Evolutionary conservation across 2,113 vertebrate species (phyloP).

Genomic region (Tychaedon coryphoeus): DNA sequence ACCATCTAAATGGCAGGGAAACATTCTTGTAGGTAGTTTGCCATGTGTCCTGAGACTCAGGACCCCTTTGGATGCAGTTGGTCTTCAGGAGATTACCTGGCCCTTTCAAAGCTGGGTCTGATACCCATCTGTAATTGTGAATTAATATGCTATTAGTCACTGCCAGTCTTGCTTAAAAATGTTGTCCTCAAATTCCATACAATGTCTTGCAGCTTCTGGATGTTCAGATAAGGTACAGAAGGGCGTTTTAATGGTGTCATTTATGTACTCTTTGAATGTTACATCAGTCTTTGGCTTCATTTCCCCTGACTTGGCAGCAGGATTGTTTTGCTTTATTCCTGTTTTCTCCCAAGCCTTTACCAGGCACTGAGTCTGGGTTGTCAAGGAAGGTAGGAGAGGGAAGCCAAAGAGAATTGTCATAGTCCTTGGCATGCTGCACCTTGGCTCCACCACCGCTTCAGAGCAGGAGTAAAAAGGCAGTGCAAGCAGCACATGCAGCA

Average conservation of each 20-base stretch:
- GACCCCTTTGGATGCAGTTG: background rate
- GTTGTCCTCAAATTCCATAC: background rate
- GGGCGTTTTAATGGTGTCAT: background rate
- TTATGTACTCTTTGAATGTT: background rate
- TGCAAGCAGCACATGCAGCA: rapidly evolving
- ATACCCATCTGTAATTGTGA: background rate
- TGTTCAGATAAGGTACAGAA: background rate
- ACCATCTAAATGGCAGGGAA: background rate
- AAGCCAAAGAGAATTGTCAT: background rate
- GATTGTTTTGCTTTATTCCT: background rate
- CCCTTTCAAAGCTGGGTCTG: background rate
- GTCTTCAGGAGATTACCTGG: background rate
- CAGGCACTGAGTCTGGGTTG: background rate
- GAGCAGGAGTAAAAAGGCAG: background rate
- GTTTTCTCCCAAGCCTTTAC: background rate
- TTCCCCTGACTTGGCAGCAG: background rate
- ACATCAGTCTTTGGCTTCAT: background rate
- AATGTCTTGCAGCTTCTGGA: background rate
- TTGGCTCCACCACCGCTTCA: background rate
- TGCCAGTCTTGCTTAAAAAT: background rate
- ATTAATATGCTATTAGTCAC: background rate
- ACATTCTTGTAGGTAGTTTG: background rate
- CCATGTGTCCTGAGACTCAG: background rate
- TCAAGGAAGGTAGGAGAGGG: background rate
- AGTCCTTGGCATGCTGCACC: background rate